phyloP scores from a whole-genome alignment of 2,797 vertebrate species.

The Manis javanica region DNA sequence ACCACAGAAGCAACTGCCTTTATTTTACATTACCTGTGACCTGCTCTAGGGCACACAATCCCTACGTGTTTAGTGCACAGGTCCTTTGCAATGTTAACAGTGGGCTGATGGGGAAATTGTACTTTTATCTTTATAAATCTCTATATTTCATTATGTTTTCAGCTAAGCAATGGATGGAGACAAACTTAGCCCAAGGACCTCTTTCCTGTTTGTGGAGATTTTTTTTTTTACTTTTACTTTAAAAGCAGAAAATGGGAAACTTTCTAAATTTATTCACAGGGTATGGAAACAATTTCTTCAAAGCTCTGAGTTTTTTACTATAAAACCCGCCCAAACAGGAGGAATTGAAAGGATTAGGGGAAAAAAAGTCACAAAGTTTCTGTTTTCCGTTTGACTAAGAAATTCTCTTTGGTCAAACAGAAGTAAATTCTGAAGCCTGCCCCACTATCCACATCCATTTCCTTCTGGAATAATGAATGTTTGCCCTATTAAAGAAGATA shows the following conservation, averaged over 20 bases:
- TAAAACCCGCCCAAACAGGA: conserved; percentile 52
- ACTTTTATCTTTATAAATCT: conserved; percentile 60
- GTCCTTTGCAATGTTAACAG: conserved; percentile 47
- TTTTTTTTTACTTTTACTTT: conserved; percentile 19
- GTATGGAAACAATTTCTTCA: conserved; percentile 45
- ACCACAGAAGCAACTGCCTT: not conserved
- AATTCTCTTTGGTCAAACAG: conserved; percentile 38
- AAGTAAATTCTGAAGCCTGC: conserved; percentile 30
- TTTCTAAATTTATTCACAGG: conserved; percentile 58
- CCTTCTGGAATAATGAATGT: not conserved
- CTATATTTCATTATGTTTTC: conserved; percentile 57
- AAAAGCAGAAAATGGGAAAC: conserved; percentile 42
- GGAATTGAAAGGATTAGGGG: not conserved
- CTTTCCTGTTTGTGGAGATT: conserved; percentile 13
- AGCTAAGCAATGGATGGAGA: conserved; percentile 38
- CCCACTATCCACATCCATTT: not conserved
- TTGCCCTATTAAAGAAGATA: conserved; percentile 10
- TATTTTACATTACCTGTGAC: conserved; percentile 23
- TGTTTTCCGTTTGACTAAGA: conserved; percentile 42
- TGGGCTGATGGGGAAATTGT: not conserved
- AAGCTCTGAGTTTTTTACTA: conserved; percentile 63
- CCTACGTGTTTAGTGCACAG: not conserved
- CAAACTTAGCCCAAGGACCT: conserved; percentile 50
- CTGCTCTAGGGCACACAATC: not conserved
- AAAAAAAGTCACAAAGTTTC: not conserved